Evolutionary conservation across 2,888 invertebrate genomes (phyloP), one percentile per base, ranked within the genome.

Genomic region (Atethmia centrago): DNA sequence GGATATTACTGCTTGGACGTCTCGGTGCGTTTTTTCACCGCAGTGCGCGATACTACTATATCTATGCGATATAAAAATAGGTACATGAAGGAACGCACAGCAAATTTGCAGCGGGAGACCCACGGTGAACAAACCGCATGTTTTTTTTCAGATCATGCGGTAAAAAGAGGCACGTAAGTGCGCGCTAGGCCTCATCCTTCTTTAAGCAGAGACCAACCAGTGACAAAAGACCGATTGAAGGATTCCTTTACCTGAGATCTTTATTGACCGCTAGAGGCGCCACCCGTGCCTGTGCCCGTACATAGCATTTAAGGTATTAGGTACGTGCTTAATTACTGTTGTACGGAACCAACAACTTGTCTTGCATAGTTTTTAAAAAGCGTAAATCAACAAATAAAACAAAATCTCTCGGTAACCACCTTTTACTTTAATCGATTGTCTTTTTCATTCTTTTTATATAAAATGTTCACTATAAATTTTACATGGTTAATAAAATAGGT

Each of bases 391-490:
- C 1, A 79, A 86, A 93, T 91, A 84, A 93, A 93, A 93, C 88
- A 80, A 89, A 58, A 51, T 64, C 31, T 61, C 77, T 90, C 88
- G 90, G 93, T 94, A 94, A 94, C 92, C 91, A 92, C 82, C 90
- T 90, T 90, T 90, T 88, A 88, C 82, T 93, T 92, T 92, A 91
- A 88, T 93, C 80, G 77, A 82, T 87, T 87, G 86, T 90, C 88
- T 90, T 89, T 87, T 77, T 87, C 71, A 83, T 86, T 77, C 45
- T 80, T 87, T 71, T 86, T 75, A 83, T 88, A 85, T 85, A 85
- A 88, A 87, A 88, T 82, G 84, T 83, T 87, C 82, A 83, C 79
- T 86, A 87, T 87, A 85, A 77, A 85, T 80, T 80, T 85, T 85
- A 88, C 77, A 83, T 73, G 74, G 80, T 82, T 84, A 80, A 74